Base-by-base conservation (phyloP, 1,140 invertebrate genomes). In the Panagrolaimus sp. region DNA sequence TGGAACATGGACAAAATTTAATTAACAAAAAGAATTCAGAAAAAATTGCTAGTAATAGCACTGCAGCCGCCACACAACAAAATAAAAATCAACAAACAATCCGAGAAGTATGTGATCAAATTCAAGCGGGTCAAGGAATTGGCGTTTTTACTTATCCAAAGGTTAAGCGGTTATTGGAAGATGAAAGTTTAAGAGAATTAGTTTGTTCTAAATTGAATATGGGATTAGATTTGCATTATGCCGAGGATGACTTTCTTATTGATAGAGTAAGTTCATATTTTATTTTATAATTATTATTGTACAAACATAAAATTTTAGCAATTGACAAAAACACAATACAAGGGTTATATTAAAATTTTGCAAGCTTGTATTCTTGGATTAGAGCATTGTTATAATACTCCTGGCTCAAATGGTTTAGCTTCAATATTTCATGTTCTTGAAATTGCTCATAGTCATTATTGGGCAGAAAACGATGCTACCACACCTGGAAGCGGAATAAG, bases 361-460 rank as follows among this genome's bases (percentile, higher is more conserved):
- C 89, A 91, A 84, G 90, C 92, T 9, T 89, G 95, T 27, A 88
- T 92, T 23, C 88, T 89, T 78, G 96, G 96, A 9, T 85, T 98
- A 66, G 93, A 95, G 82, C 88, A 90, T 69, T 95, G 92, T 1
- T 98, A 91, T 82, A 87, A 89, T 23, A 96, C 95, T 86, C 92
- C 92, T 78, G 93, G 93, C 0, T 87, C 93, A 0, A 93, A 94
- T 65, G 96, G 96, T 25, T 94, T 97, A 90, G 95, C 95, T 0
- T 96, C 92, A 3, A 67, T 80, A 27, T 83, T 83, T 23, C 80
- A 82, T 47, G 86, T 98, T 57, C 89, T 97, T 72, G 95, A 98
- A 87, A 94, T 98, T 81, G 92, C 93, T 1, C 94, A 98, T 84
- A 98, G 95, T 0, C 95, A 98, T 84, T 98, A 92, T 83, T 98